Evolutionary conservation across 30 jellyfish, hydroid and myxozoan genomes (phyloP).

Genomic region (Rhopilema esculentum): DNA sequence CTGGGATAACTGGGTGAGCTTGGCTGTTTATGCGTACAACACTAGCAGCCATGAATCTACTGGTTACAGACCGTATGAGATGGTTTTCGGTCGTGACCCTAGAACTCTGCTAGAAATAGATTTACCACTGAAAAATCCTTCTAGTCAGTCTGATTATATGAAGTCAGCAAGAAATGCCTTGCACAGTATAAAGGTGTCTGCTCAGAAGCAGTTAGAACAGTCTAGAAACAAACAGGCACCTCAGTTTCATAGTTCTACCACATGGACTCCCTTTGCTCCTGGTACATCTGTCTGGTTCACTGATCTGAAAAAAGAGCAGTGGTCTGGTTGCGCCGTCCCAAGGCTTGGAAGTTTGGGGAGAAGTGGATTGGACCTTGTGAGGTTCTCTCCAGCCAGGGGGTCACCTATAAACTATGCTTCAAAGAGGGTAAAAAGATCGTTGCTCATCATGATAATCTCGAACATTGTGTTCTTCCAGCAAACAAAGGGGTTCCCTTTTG

Average conservation of each 20-base stretch:
- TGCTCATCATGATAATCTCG: slow-evolving; percentile 21
- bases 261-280: slow-evolving; percentile 17
- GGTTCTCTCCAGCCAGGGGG: slow-evolving; percentile 33
- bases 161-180: slow-evolving; percentile 20
- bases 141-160: slow-evolving; percentile 5
- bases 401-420: neutral
- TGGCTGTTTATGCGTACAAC: slow-evolving; percentile 42
- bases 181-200: slow-evolving; percentile 15
- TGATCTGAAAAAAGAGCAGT: no score
- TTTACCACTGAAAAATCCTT: slow-evolving; percentile 32
- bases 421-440: slow-evolving; percentile 17
- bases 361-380: slow-evolving; percentile 26
- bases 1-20: neutral
- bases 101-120: slow-evolving; percentile 36
- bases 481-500: slow-evolving; percentile 9
- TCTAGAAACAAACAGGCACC: neutral
- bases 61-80: slow-evolving; percentile 40
- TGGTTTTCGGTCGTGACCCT: slow-evolving; percentile 31
- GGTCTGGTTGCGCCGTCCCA: slow-evolving; percentile 35
- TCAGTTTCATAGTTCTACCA: slow-evolving; percentile 1
- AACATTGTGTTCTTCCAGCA: slow-evolving; percentile 42
- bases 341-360: slow-evolving; percentile 11
- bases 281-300: slow-evolving; percentile 4
- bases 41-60: slow-evolving; percentile 39
- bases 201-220: slow-evolving; percentile 26